Conservation (phyloP, 2,113 vertebrate species). For the Naja naja region DNA sequence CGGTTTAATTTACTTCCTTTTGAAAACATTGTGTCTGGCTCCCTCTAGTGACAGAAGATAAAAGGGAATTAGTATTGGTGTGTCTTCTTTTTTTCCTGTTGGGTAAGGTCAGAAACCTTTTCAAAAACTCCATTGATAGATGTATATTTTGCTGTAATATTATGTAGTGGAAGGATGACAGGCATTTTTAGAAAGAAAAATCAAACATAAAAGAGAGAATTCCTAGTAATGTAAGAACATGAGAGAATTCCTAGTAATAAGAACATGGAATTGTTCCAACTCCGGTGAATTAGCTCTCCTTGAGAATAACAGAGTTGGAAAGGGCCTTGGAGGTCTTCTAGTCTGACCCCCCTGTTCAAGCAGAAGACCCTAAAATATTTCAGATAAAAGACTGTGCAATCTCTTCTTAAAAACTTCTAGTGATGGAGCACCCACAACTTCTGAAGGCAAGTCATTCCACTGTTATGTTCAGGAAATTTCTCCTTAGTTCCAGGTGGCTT, state of each 20-base stretch:
- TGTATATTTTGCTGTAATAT: not conserved
- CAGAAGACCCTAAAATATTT: not conserved
- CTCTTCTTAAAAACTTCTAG: not conserved
- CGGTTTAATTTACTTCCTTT: not conserved
- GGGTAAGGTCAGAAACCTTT: not conserved
- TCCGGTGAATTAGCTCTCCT: not conserved
- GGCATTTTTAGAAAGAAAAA: not conserved
- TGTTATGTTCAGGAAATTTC: not conserved
- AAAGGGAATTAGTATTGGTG: not conserved
- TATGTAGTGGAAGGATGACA: too few relatives aligned
- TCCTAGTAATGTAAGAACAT: not conserved
- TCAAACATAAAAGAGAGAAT: not conserved
- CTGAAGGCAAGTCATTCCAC: not conserved
- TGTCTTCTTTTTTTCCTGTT: too few relatives aligned
- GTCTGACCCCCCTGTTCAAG: not conserved
- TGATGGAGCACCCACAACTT: not conserved
- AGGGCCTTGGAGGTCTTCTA: not conserved
- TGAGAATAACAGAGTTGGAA: not conserved
- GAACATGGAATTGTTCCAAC: not conserved
- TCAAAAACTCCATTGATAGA: not conserved
- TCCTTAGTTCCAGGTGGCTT: not conserved
- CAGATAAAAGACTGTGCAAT: not conserved
- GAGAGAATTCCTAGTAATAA: not conserved
- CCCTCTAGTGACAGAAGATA: constrained; percentile 48
- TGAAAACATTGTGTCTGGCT: not conserved